Conservation (phyloP, 2,113 vertebrate genomes). For the Ciconia maguari region DNA sequence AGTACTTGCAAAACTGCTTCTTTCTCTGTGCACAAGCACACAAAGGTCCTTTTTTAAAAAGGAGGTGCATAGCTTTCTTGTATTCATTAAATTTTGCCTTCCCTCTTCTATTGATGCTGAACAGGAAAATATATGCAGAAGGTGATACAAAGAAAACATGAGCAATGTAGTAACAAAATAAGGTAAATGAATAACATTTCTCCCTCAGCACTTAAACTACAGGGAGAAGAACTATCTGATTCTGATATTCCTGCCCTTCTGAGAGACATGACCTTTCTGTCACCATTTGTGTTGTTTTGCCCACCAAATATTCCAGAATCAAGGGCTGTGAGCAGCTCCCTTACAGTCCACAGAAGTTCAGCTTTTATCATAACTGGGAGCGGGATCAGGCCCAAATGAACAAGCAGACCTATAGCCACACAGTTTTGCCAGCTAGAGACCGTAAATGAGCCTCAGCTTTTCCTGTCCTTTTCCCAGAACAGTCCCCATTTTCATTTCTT, state of each 20-base stretch:
- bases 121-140: neutral
- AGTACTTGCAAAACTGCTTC: neutral
- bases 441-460: neutral
- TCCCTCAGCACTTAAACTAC: neutral
- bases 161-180: neutral
- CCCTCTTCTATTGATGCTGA: neutral
- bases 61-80: neutral
- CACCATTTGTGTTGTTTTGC: neutral
- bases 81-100: neutral
- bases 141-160: neutral
- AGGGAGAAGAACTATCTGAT: neutral
- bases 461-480: neutral
- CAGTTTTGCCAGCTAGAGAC: neutral
- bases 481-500: neutral
- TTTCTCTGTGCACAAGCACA: neutral
- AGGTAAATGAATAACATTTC: neutral
- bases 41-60: neutral
- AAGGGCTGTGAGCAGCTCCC: neutral
- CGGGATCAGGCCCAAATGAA: neutral
- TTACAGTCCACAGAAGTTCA: neutral
- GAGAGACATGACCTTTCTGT: neutral
- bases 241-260: neutral
- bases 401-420: neutral
- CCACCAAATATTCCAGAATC: neutral
- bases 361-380: neutral